Conservation (phyloP, 2,888 invertebrate species). For the Timema cristinae region DNA sequence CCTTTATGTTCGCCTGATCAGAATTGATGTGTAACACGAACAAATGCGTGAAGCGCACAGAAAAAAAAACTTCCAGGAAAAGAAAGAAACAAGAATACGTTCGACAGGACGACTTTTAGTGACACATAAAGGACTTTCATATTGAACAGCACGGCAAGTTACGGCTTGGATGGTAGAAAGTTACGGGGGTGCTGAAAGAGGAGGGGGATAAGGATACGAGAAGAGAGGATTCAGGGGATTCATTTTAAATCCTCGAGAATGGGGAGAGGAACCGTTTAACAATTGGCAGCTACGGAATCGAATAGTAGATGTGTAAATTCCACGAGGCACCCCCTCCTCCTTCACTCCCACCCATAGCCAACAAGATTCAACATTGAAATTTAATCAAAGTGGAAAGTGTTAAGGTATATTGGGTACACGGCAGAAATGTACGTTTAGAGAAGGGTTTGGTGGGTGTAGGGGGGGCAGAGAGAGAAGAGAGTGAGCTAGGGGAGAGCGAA, state of each 20-base stretch:
- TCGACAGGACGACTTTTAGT: too few relatives aligned
- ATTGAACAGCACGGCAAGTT: too few relatives aligned
- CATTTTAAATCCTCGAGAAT: conserved; percentile 13
- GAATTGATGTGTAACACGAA: too few relatives aligned
- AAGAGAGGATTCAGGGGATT: neutral
- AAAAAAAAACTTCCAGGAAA: too few relatives aligned
- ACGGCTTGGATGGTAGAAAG: too few relatives aligned
- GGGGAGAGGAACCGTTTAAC: conserved; percentile 13
- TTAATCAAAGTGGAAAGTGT: conserved; percentile 17
- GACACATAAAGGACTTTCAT: too few relatives aligned
- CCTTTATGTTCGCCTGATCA: too few relatives aligned
- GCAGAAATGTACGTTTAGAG: neutral
- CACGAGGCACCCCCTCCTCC: neutral
- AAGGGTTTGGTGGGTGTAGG: neutral
- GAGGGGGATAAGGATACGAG: too few relatives aligned
- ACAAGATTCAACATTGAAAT: conserved; percentile 15
- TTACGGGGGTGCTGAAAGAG: too few relatives aligned
- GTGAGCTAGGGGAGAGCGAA: neutral
- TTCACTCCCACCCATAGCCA: neutral
- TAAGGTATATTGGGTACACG: conserved; percentile 15
- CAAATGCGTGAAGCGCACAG: too few relatives aligned
- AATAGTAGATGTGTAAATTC: conserved; percentile 16
- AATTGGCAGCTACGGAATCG: conserved; percentile 17
- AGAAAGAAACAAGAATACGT: too few relatives aligned
- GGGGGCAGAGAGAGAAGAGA: neutral